A percentile compares a stretch with the other conserved stretches of the same genome.
Conservation (phyloP, 2,797 vertebrate genomes). For the Liparis tanakae region DNA sequence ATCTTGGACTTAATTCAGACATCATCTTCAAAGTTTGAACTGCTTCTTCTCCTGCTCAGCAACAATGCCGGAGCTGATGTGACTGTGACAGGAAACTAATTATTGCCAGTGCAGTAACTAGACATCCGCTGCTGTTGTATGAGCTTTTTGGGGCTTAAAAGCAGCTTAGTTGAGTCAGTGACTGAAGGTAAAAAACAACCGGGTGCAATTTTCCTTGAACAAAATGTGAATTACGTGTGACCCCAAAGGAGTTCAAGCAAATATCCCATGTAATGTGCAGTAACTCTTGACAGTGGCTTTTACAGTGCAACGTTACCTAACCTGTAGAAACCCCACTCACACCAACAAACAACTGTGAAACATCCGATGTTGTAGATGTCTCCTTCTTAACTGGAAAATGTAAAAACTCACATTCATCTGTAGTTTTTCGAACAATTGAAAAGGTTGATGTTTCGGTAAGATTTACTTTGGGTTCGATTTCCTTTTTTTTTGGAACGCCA, state of each 20-base stretch:
- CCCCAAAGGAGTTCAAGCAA: conserved; percentile 57
- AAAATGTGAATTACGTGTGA: conserved; percentile 40
- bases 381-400: not conserved
- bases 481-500: too few species aligned
- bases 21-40: conserved; percentile 12
- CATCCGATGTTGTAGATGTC: not conserved
- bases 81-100: not conserved
- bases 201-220: conserved; percentile 22
- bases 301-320: conserved; percentile 12
- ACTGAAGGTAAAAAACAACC: conserved; percentile 29
- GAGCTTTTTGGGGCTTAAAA: conserved; percentile 23
- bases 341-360: conserved; percentile 8
- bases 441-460: too few species aligned
- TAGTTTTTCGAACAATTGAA: too few species aligned
- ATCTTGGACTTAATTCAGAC: conserved; percentile 31
- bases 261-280: conserved; percentile 22
- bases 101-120: not conserved
- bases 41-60: not conserved
- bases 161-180: conserved; percentile 43
- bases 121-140: not conserved
- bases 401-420: not conserved
- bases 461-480: too few species aligned
- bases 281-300: not conserved
- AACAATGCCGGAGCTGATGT: too few species aligned
- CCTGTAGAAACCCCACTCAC: not conserved